Percentiles rank a stretch among this genome's conserved stretches.
Conservation (phyloP, 2,113 vertebrate genomes). For the Sceloporus undulatus region DNA sequence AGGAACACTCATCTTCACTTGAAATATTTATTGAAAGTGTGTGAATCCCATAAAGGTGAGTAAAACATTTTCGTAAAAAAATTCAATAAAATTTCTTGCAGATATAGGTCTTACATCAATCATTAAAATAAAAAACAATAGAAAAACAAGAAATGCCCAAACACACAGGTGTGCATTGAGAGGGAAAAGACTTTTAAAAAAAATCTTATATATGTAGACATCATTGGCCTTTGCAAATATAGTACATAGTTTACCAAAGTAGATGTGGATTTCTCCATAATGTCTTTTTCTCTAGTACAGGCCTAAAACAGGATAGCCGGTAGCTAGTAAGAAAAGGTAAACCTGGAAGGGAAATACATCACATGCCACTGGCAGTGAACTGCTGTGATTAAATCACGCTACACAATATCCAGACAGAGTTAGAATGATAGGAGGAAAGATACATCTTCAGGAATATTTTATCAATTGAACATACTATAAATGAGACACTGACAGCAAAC, state of each 20-base stretch:
- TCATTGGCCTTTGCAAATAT: conserved; percentile 33
- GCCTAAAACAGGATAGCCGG: conserved; percentile 25
- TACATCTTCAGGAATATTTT: background rate
- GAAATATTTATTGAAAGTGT: conserved; percentile 27
- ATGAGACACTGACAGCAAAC: background rate
- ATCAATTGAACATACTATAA: conserved; percentile 23
- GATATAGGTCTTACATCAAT: conserved; percentile 49
- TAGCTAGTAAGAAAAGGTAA: conserved; percentile 42
- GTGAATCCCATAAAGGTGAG: background rate
- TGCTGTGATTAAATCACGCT: conserved; percentile 33
- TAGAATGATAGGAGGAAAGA: conserved; percentile 18
- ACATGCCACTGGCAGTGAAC: conserved; percentile 31
- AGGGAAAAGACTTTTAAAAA: conserved; percentile 34
- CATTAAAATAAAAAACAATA: conserved; percentile 35
- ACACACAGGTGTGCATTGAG: background rate
- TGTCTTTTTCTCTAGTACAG: background rate
- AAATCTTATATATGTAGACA: conserved; percentile 32
- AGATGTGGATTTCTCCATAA: background rate
- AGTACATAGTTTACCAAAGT: conserved; percentile 22
- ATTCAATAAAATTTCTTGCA: conserved; percentile 29
- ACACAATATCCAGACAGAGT: conserved; percentile 34
- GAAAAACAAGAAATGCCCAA: conserved; percentile 30
- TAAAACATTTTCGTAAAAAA: conserved; percentile 32
- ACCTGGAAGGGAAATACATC: conserved; percentile 5
- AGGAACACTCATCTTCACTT: conserved; percentile 36